Percentiles rank a stretch among this genome's conserved stretches.
phyloP scores from a whole-genome alignment of 2,113 vertebrate species.

The Cariama cristata region DNA sequence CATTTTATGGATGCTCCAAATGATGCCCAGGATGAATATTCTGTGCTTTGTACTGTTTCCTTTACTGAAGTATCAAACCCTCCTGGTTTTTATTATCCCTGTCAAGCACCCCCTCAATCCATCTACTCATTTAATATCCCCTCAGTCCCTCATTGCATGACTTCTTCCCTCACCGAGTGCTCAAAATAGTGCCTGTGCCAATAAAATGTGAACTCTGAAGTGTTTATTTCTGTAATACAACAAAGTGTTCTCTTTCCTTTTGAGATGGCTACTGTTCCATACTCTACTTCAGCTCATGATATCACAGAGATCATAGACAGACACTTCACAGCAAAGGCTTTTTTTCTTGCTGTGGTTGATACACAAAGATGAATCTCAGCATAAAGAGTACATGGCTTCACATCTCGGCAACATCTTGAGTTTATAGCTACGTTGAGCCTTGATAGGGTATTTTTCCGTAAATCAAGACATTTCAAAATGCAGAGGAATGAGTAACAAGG shows the following conservation, averaged over 20 bases:
- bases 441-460: background rate
- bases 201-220: background rate
- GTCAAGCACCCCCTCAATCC: background rate
- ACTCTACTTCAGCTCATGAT: background rate
- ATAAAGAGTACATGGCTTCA: background rate
- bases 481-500: background rate
- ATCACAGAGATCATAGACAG: background rate
- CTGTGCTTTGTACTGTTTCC: background rate
- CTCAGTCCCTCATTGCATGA: background rate
- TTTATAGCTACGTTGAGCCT: background rate
- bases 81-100: background rate
- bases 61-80: background rate
- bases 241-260: background rate
- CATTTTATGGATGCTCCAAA: background rate
- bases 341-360: background rate
- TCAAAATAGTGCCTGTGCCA: background rate
- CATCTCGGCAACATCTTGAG: background rate
- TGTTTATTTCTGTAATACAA: background rate
- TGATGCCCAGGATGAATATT: background rate
- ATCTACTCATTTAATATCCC: background rate
- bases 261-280: background rate
- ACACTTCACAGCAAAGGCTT: background rate
- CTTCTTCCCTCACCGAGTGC: background rate
- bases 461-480: background rate
- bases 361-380: background rate